Evolutionary conservation across 1,140 invertebrate species (phyloP).

Genomic region (Drosophila sulfurigaster): DNA sequence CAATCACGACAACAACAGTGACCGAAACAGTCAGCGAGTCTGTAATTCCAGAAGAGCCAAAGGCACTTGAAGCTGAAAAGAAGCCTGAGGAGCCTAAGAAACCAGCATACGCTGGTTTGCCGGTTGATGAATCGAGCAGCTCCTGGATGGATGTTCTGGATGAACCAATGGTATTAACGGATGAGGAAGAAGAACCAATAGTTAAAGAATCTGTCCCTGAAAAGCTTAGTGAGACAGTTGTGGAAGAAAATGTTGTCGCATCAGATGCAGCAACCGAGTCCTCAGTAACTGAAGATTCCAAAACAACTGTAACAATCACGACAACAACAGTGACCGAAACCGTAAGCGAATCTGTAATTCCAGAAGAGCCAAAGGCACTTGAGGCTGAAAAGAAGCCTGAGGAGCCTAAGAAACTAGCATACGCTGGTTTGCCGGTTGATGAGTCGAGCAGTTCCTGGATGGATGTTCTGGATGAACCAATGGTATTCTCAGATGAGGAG

Average conservation of each 20-base stretch:
- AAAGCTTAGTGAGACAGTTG: not conserved
- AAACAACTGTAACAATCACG: slow-evolving; percentile 5
- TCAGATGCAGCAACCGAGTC: not conserved
- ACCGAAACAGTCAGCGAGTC: slow-evolving; percentile 26
- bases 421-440: slow-evolving; percentile 82
- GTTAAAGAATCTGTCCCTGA: slow-evolving; percentile 3
- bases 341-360: not conserved
- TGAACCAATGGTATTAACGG: slow-evolving; percentile 85
- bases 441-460: slow-evolving; percentile 77
- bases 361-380: not conserved
- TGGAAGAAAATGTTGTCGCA: slow-evolving; percentile 17
- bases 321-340: slow-evolving; percentile 19
- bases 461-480: slow-evolving; percentile 86
- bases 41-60: not conserved
- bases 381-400: slow-evolving; percentile 13
- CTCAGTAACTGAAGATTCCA: not conserved
- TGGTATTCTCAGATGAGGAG: slow-evolving; percentile 85
- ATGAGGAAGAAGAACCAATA: slow-evolving; percentile 68
- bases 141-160: slow-evolving; percentile 86
- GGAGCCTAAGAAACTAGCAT: slow-evolving; percentile 57
- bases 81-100: slow-evolving; percentile 38
- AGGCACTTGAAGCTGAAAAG: slow-evolving; percentile 24
- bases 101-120: slow-evolving; percentile 78
- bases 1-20: slow-evolving; percentile 28
- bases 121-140: slow-evolving; percentile 85